phyloP scores from a whole-genome alignment of 2,797 vertebrate genomes.

The Enteromius thamalakanensis region DNA sequence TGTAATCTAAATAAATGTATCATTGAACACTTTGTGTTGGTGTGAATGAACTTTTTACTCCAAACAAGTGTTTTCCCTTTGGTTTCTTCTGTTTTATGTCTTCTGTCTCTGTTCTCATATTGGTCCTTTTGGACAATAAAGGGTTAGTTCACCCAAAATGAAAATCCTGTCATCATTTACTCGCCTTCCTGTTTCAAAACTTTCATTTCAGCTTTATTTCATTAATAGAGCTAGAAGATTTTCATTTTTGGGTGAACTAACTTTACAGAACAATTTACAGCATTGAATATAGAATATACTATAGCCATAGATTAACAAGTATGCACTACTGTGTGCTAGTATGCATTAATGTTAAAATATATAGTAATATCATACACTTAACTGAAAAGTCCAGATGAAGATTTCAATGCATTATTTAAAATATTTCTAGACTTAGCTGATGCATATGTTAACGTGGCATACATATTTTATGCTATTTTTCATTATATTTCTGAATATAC shows the following conservation, averaged over 20 bases:
- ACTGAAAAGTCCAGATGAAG: neutral
- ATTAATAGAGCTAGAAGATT: neutral
- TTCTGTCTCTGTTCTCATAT: neutral
- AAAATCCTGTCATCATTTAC: neutral
- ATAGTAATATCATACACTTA: neutral
- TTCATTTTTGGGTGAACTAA: neutral
- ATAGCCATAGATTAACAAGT: neutral
- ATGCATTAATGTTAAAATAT: neutral
- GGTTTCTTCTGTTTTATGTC: neutral
- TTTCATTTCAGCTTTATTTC: neutral
- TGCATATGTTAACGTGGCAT: neutral
- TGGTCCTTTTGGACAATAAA: neutral
- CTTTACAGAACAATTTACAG: neutral
- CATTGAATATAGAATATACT: neutral
- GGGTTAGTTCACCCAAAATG: neutral
- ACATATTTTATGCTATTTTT: neutral
- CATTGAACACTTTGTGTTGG: constrained; percentile 31
- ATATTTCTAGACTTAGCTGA: neutral
- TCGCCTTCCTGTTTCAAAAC: neutral
- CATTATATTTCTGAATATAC: neutral
- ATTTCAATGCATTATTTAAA: neutral
- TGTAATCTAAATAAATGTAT: constrained; percentile 59
- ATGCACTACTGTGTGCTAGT: neutral
- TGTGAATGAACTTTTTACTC: neutral
- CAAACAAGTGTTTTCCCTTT: neutral